A percentile compares a stretch with the other conserved stretches of the same genome.
These are phyloP conservation scores for Myotis davidii DNA, from an alignment of 2,113 vertebrate genomes.

Conservation along the genomic window DNA sequence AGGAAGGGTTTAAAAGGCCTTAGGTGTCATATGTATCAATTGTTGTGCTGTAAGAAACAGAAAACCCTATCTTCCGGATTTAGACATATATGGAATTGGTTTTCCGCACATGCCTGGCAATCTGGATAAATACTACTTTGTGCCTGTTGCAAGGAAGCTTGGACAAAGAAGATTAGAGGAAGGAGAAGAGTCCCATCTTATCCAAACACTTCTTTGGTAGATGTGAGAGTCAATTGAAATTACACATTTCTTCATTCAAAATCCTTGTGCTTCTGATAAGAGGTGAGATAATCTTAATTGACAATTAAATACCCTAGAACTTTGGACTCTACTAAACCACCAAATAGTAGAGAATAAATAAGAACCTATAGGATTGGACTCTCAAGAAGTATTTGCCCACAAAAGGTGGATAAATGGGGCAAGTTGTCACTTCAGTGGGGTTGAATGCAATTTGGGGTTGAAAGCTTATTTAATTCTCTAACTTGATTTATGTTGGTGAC, in stretches of 20 bases:
- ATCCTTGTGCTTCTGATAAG: not conserved
- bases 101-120: not conserved
- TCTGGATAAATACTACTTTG: not conserved
- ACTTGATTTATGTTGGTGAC: not conserved
- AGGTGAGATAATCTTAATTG: not conserved
- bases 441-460: not conserved
- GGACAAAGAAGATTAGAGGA: not conserved
- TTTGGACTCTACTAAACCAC: not conserved
- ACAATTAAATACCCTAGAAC: not conserved
- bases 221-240: not conserved
- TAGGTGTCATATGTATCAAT: not conserved
- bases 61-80: not conserved
- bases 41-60: not conserved
- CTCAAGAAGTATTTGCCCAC: not conserved
- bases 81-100: not conserved
- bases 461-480: conserved; percentile 27
- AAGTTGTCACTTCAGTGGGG: not conserved
- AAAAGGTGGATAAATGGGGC: not conserved
- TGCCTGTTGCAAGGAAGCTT: not conserved
- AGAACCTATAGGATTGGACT: not conserved
- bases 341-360: not conserved
- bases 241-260: not conserved
- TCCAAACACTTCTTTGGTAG: not conserved
- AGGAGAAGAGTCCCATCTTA: not conserved
- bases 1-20: not conserved